Conservation (phyloP, 2,113 vertebrate species). For the Sphyrna mokarran region DNA sequence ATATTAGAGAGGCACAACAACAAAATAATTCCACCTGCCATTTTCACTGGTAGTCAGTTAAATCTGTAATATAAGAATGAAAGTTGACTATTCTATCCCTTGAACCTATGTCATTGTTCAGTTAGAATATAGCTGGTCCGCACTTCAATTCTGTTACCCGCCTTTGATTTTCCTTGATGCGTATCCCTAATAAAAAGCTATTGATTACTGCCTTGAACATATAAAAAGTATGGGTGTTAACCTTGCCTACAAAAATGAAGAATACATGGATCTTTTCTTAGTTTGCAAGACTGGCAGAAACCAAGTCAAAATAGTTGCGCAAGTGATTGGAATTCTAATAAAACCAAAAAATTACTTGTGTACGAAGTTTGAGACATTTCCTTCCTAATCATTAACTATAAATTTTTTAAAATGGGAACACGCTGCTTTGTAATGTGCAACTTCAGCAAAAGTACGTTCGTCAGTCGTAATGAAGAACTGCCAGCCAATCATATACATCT, state of each 20-base stretch:
- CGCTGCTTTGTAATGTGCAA: neutral
- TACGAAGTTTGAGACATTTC: neutral
- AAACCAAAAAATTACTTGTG: neutral
- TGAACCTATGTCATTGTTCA: neutral
- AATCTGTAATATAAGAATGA: neutral
- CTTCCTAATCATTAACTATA: neutral
- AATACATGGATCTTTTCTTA: neutral
- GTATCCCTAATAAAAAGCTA: neutral
- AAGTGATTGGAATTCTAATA: neutral
- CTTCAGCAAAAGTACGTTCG: conserved; percentile 24
- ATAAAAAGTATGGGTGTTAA: neutral
- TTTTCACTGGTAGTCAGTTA: neutral
- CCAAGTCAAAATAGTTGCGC: neutral
- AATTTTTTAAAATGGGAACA: neutral
- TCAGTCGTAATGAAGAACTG: neutral
- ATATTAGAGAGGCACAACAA: neutral
- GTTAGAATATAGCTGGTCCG: neutral
- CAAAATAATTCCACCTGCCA: neutral
- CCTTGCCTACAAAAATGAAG: neutral
- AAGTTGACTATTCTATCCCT: neutral
- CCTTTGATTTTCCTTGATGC: neutral
- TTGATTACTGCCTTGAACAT: neutral
- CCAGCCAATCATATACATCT: conserved; percentile 27
- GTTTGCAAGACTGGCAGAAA: neutral
- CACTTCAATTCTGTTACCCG: neutral